Conservation (phyloP, 2,113 vertebrate species). For the Myodes glareolus region DNA sequence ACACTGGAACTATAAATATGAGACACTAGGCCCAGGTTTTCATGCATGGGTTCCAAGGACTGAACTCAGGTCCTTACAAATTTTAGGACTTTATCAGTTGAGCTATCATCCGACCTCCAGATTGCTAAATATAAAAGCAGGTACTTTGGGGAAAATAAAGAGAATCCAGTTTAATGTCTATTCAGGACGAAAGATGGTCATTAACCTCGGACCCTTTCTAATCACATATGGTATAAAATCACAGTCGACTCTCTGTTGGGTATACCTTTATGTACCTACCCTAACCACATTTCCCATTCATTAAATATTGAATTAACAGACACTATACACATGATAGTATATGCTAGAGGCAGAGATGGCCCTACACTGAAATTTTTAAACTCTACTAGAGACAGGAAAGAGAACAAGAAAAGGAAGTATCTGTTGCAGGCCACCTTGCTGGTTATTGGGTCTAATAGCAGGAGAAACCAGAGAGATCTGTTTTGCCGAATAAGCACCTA, state of each 20-base stretch:
- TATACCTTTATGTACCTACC: not conserved
- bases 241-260: not conserved
- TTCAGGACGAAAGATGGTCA: not conserved
- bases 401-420: not conserved
- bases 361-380: not conserved
- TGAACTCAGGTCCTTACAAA: not conserved
- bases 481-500: not conserved
- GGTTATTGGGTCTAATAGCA: not conserved
- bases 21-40: no score
- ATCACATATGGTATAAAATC: not conserved
- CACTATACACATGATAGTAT: not conserved
- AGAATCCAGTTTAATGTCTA: not conserved
- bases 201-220: not conserved
- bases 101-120: not conserved
- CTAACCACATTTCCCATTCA: not conserved
- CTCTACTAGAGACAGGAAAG: not conserved
- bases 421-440: not conserved
- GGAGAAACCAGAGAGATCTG: not conserved
- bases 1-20: not conserved
- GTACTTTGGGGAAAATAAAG: not conserved
- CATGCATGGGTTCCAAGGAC: not conserved
- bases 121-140: slow-evolving; percentile 3
- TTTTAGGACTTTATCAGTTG: not conserved
- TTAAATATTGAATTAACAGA: not conserved
- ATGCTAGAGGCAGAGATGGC: not conserved